phyloP scores from a whole-genome alignment of 2,797 vertebrate species.

The Bryconaethiops microstoma region DNA sequence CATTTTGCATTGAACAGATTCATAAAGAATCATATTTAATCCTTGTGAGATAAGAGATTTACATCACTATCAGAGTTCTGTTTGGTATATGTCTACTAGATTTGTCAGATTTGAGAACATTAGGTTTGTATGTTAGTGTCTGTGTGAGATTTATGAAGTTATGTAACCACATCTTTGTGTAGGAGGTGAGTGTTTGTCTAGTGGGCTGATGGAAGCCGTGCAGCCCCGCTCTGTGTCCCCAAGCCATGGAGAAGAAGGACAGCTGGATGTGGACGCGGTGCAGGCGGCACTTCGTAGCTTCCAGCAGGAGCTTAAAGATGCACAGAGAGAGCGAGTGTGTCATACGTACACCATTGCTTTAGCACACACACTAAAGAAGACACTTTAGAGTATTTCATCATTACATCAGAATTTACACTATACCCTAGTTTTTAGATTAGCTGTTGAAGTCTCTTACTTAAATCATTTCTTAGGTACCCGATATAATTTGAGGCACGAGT shows the following conservation, averaged over 20 bases:
- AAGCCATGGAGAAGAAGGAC: slow-evolving; percentile 59
- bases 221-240: slow-evolving; percentile 36
- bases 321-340: slow-evolving; percentile 75
- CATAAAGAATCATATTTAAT: too few relatives aligned
- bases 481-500: too few relatives aligned
- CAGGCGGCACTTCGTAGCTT: slow-evolving; percentile 69
- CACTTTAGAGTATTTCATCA: not conserved
- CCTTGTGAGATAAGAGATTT: too few relatives aligned
- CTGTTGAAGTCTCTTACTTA: too few relatives aligned
- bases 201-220: slow-evolving; percentile 21
- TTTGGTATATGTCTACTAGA: too few relatives aligned
- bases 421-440: too few relatives aligned
- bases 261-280: slow-evolving; percentile 74
- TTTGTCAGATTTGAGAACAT: too few relatives aligned
- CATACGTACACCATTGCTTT: not conserved
- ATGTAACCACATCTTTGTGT: not conserved
- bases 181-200: slow-evolving; percentile 59
- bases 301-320: slow-evolving; percentile 74
- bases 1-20: too few relatives aligned
- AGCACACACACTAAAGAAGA: not conserved
- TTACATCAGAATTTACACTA: not conserved
- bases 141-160: not conserved
- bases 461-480: too few relatives aligned
- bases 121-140: too few relatives aligned
- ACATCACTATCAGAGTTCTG: too few relatives aligned